Evolutionary conservation across 2,113 vertebrate species (phyloP).

Genomic region (Ciconia maguari): DNA sequence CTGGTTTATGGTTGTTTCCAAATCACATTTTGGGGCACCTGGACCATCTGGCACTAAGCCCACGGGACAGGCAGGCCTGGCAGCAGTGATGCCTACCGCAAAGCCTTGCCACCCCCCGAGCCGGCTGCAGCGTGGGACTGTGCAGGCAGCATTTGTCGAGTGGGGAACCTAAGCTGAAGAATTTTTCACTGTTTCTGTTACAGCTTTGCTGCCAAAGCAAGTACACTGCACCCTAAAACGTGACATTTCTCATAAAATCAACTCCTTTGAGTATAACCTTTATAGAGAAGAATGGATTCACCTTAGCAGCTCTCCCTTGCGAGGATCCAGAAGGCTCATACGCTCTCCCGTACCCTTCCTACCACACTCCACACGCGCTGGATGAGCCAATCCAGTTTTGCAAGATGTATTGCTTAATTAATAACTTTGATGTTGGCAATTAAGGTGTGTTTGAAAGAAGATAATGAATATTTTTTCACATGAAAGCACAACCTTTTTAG

Average conservation of each 20-base stretch:
- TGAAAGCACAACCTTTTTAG: conserved; percentile 55
- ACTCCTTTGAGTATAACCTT: not conserved
- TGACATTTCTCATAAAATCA: not conserved
- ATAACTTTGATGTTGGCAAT: conserved; percentile 68
- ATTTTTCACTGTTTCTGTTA: not conserved
- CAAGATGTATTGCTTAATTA: conserved; percentile 64
- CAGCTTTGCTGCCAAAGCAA: not conserved
- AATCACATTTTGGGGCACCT: not conserved
- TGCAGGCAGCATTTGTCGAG: not conserved
- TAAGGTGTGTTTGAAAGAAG: conserved; percentile 52
- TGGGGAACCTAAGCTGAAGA: not conserved
- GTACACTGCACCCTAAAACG: not conserved
- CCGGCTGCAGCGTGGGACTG: fast-evolving
- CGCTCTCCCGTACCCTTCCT: not conserved
- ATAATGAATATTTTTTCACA: conserved; percentile 54
- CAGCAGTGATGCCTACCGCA: not conserved
- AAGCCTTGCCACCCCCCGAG: not conserved
- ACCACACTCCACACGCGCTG: not conserved
- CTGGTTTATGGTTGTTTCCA: not conserved
- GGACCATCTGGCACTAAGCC: not conserved
- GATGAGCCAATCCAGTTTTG: conserved; percentile 26
- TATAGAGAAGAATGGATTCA: too few relatives aligned
- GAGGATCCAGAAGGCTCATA: not conserved
- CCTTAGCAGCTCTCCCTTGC: not conserved
- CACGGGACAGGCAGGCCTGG: not conserved